Base-by-base conservation (phyloP, 2,113 vertebrate genomes). In the Gnathonemus longibarbis region DNA sequence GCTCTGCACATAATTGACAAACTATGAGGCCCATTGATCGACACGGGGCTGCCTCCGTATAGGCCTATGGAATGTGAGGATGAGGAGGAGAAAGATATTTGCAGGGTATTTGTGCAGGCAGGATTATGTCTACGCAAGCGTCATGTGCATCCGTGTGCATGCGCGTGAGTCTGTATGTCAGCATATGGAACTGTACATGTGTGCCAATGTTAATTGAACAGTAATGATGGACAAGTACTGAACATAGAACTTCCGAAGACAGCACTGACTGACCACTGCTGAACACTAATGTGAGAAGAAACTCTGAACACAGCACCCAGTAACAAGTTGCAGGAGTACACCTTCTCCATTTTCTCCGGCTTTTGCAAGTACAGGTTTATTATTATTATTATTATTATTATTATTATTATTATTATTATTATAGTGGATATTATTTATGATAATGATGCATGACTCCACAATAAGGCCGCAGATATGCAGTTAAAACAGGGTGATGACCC, bases 11-110 rank as follows among this genome's bases (percentile, higher is more conserved):
- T 94, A 95, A 95, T 92, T 94, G 94, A 95, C 94, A 93, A 95
- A 94, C 94, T 95, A 95, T 95, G 95, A 94, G 92, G 88, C 86
- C 70, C 96, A 96, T 96, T 94, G 95, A 96, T 95, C 93, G 88
- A 94, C 94, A 94, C n/a, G 77, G 90, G 86, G 85, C 52, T 84
- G 77, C 35, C 53, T 58, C 52, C 15, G 45, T 45, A 77, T 42
- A 62, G 19, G 74, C 24, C n/a, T 8, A 7, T 21, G 21, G 10
- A 74, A 70, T 24, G 45, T 48, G 52, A 42, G 24, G 21, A 62
- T 15, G 62, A 53, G 77, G 49, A 58, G 48, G 77, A 45, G 80
- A 80, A 24, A 48, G 42, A 48, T 53, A 89, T 91, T 91, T 88
- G 8, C 83, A 31, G 7, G 70, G 31, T 39, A 77, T 39, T 77